Evolutionary conservation across 2,888 invertebrate species (phyloP), one percentile per base, ranked within the genome.

Genomic region (Ennomos quercinarius): DNA sequence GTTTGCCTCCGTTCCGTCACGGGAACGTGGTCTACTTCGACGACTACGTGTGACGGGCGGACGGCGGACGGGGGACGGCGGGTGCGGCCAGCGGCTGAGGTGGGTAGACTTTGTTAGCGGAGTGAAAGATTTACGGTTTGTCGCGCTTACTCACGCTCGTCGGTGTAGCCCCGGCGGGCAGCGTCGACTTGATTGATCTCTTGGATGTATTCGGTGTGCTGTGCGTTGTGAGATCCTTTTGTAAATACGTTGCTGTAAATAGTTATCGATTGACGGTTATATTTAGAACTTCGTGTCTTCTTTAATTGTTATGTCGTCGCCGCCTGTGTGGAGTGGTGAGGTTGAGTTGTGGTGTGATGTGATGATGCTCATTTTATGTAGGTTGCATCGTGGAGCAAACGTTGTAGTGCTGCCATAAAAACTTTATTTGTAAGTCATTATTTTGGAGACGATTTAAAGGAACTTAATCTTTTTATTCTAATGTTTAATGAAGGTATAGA

Each of bases 141-240:
- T 27, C 6, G 27, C 27, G 27, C 27, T 27, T 27, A 27, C 27
- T 6, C 27, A 6, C 27, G 27, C 27, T 27, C 27, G 27, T 27
- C 27, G 27, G 42, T 27, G 1, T 1, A 10, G 13, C 0, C 40
- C 10, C 38, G 40, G 41, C 37, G 13, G 9, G 37, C 37, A n/a
- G 9, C 2, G 13, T 17, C 10, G 44, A 37, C 9, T 34, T 37
- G 27, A 35, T 11, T 44, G 57, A 46, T 57, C 57, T 57, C 57
- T 53, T 44, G 56, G 56, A 61, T 52, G 57, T 66, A 66, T 62
- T 66, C 53, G 41, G 66, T 67, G 71, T 73, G 70, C 70, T 73
- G 71, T 74, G 72, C 66, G 64, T 62, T n/a, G n/a, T n/a, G 70
- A 73, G 71, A 73, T 74, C 60, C 41, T 57, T 52, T 56, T 62